These are phyloP conservation scores for Icerya purchasi DNA, from an alignment of 2,888 invertebrate species.

Conservation along the genomic window DNA sequence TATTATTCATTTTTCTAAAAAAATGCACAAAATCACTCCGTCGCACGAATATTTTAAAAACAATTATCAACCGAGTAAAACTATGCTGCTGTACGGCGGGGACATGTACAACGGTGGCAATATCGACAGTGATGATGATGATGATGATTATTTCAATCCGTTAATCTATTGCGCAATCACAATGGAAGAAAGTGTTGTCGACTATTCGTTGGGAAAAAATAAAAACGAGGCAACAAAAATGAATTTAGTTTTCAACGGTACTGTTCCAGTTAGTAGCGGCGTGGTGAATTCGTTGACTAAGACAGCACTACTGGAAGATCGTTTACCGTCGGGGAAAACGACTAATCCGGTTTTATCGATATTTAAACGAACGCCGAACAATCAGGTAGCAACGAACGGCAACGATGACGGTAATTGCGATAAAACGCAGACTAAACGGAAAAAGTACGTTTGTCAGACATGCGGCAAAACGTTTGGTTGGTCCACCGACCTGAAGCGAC, in stretches of 20 bases:
- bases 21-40: background rate
- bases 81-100: too few species aligned
- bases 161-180: constrained; percentile 23
- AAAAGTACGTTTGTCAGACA: constrained; percentile 21
- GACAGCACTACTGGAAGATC: background rate
- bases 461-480: constrained; percentile 26
- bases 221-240: constrained; percentile 13
- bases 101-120: background rate
- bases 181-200: constrained; percentile 22
- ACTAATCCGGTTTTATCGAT: too few species aligned
- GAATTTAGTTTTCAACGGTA: background rate
- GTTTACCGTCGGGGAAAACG: too few species aligned
- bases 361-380: too few species aligned
- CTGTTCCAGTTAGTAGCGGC: background rate
- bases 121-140: constrained; percentile 13
- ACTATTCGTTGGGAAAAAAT: constrained; percentile 12
- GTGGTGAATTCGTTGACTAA: background rate
- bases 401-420: background rate
- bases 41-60: background rate
- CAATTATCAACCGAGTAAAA: background rate
- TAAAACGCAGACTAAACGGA: background rate
- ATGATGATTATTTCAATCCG: constrained; percentile 21
- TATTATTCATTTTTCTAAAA: background rate
- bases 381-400: background rate
- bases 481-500: constrained; percentile 27